Conservation (phyloP, 2,113 vertebrate genomes). For the Hypanus sabinus region DNA sequence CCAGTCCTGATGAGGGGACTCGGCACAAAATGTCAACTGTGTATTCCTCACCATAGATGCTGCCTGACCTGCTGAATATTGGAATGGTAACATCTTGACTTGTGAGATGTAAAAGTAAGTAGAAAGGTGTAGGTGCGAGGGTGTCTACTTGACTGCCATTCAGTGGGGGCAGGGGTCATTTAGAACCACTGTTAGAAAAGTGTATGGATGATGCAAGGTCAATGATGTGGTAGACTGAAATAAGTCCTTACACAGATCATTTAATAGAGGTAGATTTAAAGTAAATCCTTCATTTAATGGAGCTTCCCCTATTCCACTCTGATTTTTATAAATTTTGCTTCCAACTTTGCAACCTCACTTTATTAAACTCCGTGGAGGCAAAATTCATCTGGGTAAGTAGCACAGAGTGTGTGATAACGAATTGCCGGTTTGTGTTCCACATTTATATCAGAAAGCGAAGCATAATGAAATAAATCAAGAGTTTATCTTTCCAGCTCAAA, state of each 20-base stretch:
- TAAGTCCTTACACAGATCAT: no score
- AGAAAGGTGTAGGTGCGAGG: background rate
- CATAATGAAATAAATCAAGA: background rate
- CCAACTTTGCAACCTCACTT: background rate
- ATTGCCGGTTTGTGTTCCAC: background rate
- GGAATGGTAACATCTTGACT: background rate
- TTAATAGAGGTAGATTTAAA: no score
- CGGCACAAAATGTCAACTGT: no score
- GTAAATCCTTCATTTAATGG: background rate
- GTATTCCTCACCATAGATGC: no score
- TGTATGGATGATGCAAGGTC: background rate
- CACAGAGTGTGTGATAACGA: background rate
- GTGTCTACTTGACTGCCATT: background rate
- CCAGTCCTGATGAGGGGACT: no score
- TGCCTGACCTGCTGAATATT: background rate
- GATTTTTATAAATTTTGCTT: background rate
- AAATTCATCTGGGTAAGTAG: background rate
- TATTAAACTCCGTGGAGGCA: background rate
- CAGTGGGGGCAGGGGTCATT: background rate
- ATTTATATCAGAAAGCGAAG: background rate
- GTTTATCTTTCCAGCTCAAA: background rate
- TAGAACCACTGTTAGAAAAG: background rate
- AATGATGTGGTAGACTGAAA: background rate
- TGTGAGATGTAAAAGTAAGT: background rate
- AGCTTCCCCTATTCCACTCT: background rate